phyloP scores from a whole-genome alignment of 1,140 invertebrate species.

The Belonocnema kinseyi region DNA sequence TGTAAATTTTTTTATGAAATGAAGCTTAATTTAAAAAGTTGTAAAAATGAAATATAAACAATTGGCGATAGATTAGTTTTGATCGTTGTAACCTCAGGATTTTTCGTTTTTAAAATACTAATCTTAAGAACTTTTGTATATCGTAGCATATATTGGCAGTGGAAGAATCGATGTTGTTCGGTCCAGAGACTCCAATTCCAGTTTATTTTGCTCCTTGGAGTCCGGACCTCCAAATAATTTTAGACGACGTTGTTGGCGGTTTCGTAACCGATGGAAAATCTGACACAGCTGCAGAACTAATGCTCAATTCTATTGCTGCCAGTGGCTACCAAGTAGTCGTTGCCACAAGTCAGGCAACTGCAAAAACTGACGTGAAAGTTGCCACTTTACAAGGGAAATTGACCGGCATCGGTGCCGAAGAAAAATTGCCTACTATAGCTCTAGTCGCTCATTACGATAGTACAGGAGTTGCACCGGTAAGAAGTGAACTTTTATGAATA shows the following conservation, averaged over 20 bases:
- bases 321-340: slow-evolving; percentile 94
- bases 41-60: too few species aligned
- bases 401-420: slow-evolving; percentile 85
- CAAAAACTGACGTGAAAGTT: slow-evolving; percentile 87
- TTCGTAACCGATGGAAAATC: slow-evolving; percentile 77
- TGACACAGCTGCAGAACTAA: slow-evolving; percentile 83
- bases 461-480: slow-evolving; percentile 91
- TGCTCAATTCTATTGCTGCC: slow-evolving; percentile 90
- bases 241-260: slow-evolving; percentile 83
- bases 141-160: slow-evolving; percentile 85
- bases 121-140: slow-evolving; percentile 48
- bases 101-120: too few species aligned
- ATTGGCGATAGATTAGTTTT: too few species aligned
- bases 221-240: slow-evolving; percentile 83
- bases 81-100: too few species aligned
- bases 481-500: slow-evolving; percentile 23
- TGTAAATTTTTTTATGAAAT: too few species aligned
- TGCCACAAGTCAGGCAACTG: slow-evolving; percentile 81
- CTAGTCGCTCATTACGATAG: slow-evolving; percentile 96
- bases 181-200: slow-evolving; percentile 88
- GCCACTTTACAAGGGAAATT: slow-evolving; percentile 92
- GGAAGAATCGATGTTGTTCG: slow-evolving; percentile 86
- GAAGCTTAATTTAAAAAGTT: too few species aligned
- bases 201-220: slow-evolving; percentile 92
- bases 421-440: slow-evolving; percentile 90